phyloP scores from a whole-genome alignment of 1,140 invertebrate genomes.

The Drosophila erecta region DNA sequence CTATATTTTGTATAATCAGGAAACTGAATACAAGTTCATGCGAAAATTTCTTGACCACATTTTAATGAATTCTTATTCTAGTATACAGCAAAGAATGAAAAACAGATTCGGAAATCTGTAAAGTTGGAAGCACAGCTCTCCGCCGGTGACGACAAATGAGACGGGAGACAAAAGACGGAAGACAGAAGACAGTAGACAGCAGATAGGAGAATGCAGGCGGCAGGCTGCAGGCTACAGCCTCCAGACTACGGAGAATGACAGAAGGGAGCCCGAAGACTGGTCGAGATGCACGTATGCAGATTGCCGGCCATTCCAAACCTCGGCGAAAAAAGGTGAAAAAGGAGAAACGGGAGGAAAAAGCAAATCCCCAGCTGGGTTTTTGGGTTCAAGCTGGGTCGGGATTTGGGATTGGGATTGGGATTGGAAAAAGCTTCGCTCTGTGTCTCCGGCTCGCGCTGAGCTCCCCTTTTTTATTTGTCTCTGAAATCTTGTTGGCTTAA shows the following conservation, averaged over 20 bases:
- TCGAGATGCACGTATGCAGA: conserved; percentile 83
- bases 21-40: no score
- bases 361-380: conserved; percentile 55
- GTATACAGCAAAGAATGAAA: conserved; percentile 21
- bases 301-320: conserved; percentile 65
- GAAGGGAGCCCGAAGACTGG: conserved; percentile 55
- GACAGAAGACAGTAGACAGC: conserved; percentile 38
- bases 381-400: conserved; percentile 54
- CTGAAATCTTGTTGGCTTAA: conserved; percentile 82
- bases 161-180: conserved; percentile 29
- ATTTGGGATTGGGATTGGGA: conserved; percentile 28
- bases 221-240: conserved; percentile 15
- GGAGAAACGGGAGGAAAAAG: conserved; percentile 27
- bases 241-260: conserved; percentile 35
- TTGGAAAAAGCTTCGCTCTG: conserved; percentile 17
- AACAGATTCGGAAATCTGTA: conserved; percentile 44
- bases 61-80: neutral
- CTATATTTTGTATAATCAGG: no score
- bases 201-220: conserved; percentile 42
- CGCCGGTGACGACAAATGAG: conserved; percentile 47
- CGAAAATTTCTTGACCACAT: neutral
- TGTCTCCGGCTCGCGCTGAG: conserved; percentile 19
- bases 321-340: neutral
- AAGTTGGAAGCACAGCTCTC: conserved; percentile 36
- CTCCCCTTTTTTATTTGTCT: conserved; percentile 72